Evolutionary conservation across 64 coral and sea anemone species (phyloP), one percentile per base, ranked within the genome.

Genomic region (Astreopora myriophthalma): DNA sequence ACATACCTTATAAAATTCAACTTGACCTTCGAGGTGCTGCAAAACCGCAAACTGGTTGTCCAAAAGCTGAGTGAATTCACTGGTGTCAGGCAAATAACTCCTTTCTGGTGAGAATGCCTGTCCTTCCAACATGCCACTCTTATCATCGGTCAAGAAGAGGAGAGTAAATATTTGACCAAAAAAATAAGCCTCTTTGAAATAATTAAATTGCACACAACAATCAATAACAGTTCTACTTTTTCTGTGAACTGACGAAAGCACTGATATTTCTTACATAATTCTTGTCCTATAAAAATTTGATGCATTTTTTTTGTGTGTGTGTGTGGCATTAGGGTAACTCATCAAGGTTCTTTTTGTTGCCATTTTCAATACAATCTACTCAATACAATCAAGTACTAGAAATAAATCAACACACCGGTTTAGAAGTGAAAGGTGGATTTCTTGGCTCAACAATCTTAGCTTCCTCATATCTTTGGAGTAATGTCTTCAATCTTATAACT

Each of bases 1-100:
- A 25, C 39, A 74, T 72, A 96, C 95, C 76, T 96, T 96, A 46
- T 93, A 94, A 65, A 93, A 96, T 38, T 96, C 95, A 72, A 96
- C 87, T 71, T 94, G 92, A 1, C 25, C 75, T 49, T 94, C 90
- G 4, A 96, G 37, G 38, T 96, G 87, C 58, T 94, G 87, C 42
- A 96, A 38, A 16, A 96, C 60, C 73, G 87, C 58, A 81, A 81
- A 79, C 22, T 96, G 75, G 30, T 87, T 89, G 84, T 96, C 84
- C 31, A 96, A 42, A 37, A 96, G 69, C 5, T 93, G 81, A 63
- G 91, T 93, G 34, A 96, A 34, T 79, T 96, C 95, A 80, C 80
- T 92, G 51, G 87, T 39, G 46, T 60, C 58, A 6, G 95, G 95
- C 8, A 86, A 58, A 40, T 39, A 60, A 12, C 79, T 62, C 1